Conservation (phyloP, 2,113 vertebrate genomes). For the Phyllostomus hastatus region DNA sequence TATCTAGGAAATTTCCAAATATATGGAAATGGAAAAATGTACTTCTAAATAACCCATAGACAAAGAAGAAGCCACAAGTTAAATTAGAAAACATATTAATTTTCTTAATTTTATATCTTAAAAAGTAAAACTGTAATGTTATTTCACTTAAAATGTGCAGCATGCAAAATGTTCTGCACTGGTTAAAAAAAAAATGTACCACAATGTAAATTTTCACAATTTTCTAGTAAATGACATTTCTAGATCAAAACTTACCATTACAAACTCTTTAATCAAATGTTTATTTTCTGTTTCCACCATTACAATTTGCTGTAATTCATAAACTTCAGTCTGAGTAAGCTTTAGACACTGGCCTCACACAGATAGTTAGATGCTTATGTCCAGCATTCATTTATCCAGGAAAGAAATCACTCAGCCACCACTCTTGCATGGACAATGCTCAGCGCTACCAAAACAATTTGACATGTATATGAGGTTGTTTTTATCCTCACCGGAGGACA, state of each 20-base stretch:
- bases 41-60: neutral
- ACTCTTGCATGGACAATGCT: neutral
- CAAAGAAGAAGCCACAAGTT: neutral
- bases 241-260: slow-evolving; percentile 14
- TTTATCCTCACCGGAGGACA: no score
- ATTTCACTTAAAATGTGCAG: slow-evolving; percentile 52
- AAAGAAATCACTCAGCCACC: neutral
- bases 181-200: neutral
- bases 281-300: slow-evolving; percentile 63
- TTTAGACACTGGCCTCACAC: slow-evolving; percentile 40
- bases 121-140: slow-evolving; percentile 70
- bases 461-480: slow-evolving; percentile 55
- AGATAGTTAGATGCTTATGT: neutral
- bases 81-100: neutral
- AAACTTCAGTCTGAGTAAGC: slow-evolving; percentile 29
- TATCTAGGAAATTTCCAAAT: neutral
- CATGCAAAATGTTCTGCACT: slow-evolving; percentile 34
- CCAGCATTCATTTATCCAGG: neutral
- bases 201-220: slow-evolving; percentile 26
- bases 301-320: slow-evolving; percentile 60
- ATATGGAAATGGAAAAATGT: neutral
- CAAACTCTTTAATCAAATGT: slow-evolving; percentile 68
- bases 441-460: neutral
- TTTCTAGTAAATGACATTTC: slow-evolving; percentile 46
- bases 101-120: neutral